These are phyloP conservation scores for Saturnia japonica DNA, from an alignment of 2,888 invertebrate genomes.

Conservation along the genomic window DNA sequence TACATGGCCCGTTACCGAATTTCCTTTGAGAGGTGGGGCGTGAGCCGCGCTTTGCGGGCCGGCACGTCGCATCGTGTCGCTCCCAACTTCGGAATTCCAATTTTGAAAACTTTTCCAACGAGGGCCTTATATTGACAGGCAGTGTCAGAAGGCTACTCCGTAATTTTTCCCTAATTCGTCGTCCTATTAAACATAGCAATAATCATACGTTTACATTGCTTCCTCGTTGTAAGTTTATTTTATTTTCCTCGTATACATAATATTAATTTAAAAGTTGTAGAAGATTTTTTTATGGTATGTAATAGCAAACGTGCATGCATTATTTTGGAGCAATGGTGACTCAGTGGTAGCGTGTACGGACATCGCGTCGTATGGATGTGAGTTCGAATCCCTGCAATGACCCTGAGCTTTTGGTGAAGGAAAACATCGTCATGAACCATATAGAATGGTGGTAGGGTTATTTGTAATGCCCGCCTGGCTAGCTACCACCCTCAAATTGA, in stretches of 20 bases:
- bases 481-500: too few relatives aligned
- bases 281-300: not conserved
- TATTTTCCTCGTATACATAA: too few relatives aligned
- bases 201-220: constrained; percentile 7
- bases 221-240: not conserved
- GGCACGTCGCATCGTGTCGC: constrained; percentile 75
- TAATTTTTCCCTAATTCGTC: constrained; percentile 38
- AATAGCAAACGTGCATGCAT: too few relatives aligned
- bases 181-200: constrained; percentile 7
- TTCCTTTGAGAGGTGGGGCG: constrained; percentile 79
- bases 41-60: constrained; percentile 64
- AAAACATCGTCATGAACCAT: too few relatives aligned
- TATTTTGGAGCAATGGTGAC: too few relatives aligned
- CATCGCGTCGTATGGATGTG: too few relatives aligned
- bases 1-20: constrained; percentile 75
- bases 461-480: too few relatives aligned
- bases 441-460: too few relatives aligned
- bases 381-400: too few relatives aligned
- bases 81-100: constrained; percentile 80
- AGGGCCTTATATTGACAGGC: constrained; percentile 76
- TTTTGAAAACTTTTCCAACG: constrained; percentile 80
- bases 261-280: too few relatives aligned
- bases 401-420: too few relatives aligned
- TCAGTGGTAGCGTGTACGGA: too few relatives aligned
- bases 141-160: constrained; percentile 71